Evolutionary conservation across 2,888 invertebrate genomes (phyloP), one percentile per base, ranked within the genome.

Genomic region (Lycaena phlaeas): DNA sequence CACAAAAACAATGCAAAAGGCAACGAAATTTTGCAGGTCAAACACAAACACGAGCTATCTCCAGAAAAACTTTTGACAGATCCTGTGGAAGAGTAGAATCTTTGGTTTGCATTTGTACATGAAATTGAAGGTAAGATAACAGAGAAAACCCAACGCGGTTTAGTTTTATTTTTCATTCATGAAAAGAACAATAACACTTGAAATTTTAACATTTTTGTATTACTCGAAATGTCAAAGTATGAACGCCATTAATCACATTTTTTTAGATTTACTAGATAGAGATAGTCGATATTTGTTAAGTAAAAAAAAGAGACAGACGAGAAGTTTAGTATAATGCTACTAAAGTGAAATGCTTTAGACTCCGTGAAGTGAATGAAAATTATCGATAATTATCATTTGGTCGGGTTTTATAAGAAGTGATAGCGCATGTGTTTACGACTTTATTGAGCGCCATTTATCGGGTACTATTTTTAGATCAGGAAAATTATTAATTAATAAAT

Each of bases 371-470:
- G 25, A 14, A 22, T 15, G 25, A 10, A 11, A 27, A 25, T 4
- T 36, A 28, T 31, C 25, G 11, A 2, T 36, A 43, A 28, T 34
- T 29, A 45, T 27, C 42, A 54, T 48, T 52, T 48, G 14, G 50
- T 42, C 53, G 57, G 25, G 30, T 54, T 48, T 38, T 43, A 50
- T 42, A 45, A 48, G 52, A 54, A 53, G 42, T 50, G 67, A 65
- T 68, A 67, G 79, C 79, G 79, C 79, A 75, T 75, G 76, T 72
- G 74, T 75, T 67, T 63, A 54, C 58, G 62, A 68, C 60, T 74
- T 71, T 81, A 77, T 77, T 76, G 78, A 81, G 70, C 79, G 77
- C 67, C 56, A n/a, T n/a, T 56, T 30, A 26, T 57, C 61, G 61
- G 49, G 48, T 52, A 59, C 70, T 79, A 75, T 77, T 73, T 77